Conservation (phyloP, 1,140 invertebrate genomes). For the Bilobella aurantiaca region DNA sequence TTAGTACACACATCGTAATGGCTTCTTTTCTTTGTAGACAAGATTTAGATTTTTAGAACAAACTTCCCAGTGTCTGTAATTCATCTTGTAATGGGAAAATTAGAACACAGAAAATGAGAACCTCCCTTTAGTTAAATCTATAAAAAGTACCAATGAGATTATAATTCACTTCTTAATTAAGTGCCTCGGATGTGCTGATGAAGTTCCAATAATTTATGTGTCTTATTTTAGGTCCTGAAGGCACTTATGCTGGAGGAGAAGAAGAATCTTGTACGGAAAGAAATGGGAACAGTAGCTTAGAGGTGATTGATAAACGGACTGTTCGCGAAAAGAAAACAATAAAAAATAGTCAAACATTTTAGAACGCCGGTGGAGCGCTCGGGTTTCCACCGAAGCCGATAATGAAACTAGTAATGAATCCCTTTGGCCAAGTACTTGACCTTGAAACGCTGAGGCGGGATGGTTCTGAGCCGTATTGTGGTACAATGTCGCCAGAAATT, state of each 20-base stretch:
- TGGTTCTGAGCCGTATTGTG: conserved; percentile 50
- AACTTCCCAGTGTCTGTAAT: too few relatives aligned
- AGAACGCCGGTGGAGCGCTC: too few relatives aligned
- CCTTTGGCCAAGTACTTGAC: conserved; percentile 61
- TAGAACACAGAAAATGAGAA: not conserved
- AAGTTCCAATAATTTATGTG: not conserved
- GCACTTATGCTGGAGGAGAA: conserved; percentile 32
- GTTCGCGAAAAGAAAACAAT: too few relatives aligned
- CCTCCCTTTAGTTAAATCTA: too few relatives aligned
- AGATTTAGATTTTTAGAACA: too few relatives aligned
- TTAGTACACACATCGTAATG: conserved; percentile 1
- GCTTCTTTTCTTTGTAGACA: not conserved
- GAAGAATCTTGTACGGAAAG: conserved; percentile 31
- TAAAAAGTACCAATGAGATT: too few relatives aligned
- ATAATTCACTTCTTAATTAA: too few relatives aligned
- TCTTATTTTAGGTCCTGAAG: conserved; percentile 27
- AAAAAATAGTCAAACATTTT: too few relatives aligned
- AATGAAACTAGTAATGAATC: conserved; percentile 68
- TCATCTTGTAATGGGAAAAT: not conserved
- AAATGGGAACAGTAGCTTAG: conserved; percentile 22
- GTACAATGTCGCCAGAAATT: conserved; percentile 52
- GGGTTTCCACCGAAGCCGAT: conserved; percentile 49
- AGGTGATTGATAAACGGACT: too few relatives aligned
- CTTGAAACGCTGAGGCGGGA: conserved; percentile 48
- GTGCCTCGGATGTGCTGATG: not conserved